Base-by-base conservation (phyloP, 2,113 vertebrate species). In the Triplophysa rosa region DNA sequence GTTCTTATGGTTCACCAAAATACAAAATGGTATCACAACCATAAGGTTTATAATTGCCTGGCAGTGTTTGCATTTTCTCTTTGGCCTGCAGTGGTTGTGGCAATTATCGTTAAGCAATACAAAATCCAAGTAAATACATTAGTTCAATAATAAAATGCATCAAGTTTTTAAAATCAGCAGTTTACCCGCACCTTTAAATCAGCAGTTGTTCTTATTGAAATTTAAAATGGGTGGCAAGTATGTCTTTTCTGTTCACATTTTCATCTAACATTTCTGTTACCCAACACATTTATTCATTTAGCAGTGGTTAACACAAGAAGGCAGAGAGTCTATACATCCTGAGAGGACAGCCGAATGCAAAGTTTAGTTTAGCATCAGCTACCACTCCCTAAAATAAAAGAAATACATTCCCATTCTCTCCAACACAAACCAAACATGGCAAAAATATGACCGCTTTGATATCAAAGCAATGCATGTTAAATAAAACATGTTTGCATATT, bases 361-460 rank as follows among this genome's bases (percentile, higher is more conserved):
- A 90, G 91, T 90, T 89, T 91, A 85, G 66, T 86, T 84, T 86
- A 83, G 86, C 82, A 77, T 79, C 84, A 90, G 86, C 84, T 40
- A 24, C 58, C 33, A 80, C 79, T 91, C 83, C 84, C 78, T 82
- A 89, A 82, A 88, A 85, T 87, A 89, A 81, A 92, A 93, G 89
- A 75, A 85, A 85, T 86, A 92, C 84, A 92, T 92, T 92, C 83
- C 83, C 92, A 90, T 90, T 92, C 89, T 90, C 82, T 88, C 88
- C 91, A 88, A 91, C 93, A 95, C 93, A 96, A 96, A 96, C 94
- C 94, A 94, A 88, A 93, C 90, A 92, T 82, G 65, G 92, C 89
- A 95, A 92, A 91, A 93, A 91, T 92, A 93, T 86, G 67, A 89
- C 87, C 80, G 73, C 71, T 77, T 86, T 80, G 84, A 80, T 62